phyloP scores from a whole-genome alignment of 2,888 invertebrate genomes.

The Zelleria hepariella region DNA sequence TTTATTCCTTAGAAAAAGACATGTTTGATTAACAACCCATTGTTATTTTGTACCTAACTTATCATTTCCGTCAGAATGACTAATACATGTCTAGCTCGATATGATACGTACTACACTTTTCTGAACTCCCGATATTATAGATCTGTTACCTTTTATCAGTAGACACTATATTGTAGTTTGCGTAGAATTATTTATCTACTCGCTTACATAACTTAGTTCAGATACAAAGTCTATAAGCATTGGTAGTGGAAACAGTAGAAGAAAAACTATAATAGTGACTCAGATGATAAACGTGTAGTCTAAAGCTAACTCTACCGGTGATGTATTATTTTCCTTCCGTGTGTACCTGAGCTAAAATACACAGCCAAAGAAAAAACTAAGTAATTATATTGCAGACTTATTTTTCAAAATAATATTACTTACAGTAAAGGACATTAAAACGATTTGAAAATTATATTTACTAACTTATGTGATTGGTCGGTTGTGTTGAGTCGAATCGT shows the following conservation, averaged over 20 bases:
- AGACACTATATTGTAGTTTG: neutral
- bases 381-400: neutral
- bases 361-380: constrained; percentile 11
- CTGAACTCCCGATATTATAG: neutral
- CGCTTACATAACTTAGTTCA: neutral
- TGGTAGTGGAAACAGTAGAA: neutral
- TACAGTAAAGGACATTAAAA: neutral
- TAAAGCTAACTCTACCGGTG: neutral
- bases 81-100: neutral
- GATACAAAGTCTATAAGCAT: neutral
- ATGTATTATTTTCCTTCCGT: constrained; percentile 38
- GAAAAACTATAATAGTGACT: neutral
- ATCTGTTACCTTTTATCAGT: neutral
- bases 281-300: too few species aligned
- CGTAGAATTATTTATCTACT: neutral
- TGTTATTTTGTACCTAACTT: neutral
- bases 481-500: constrained; percentile 62
- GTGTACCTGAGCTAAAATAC: constrained; percentile 45
- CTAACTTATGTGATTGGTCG: constrained; percentile 65
- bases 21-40: constrained; percentile 32
- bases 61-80: neutral
- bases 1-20: constrained; percentile 66
- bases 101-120: neutral
- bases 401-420: constrained; percentile 1
- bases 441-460: constrained; percentile 12